Evolutionary conservation across 1,140 invertebrate genomes (phyloP).

Genomic region (Oscheius sp.): DNA sequence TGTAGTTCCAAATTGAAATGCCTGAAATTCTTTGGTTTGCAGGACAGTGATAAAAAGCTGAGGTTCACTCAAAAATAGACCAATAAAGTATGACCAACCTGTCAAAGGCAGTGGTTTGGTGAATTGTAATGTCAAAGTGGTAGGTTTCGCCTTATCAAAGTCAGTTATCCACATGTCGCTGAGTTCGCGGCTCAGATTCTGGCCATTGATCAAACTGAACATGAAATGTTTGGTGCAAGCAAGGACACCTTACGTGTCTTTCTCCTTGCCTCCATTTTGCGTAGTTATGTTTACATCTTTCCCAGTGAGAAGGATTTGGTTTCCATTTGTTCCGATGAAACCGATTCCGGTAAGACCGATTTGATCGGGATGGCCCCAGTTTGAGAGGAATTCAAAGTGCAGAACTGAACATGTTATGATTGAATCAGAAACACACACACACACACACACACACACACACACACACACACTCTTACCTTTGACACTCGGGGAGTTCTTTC

Average conservation of each 20-base stretch:
- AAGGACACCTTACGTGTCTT: neutral
- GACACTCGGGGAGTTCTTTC: neutral
- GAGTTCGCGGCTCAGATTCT: conserved; percentile 62
- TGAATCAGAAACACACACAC: neutral
- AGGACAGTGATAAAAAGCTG: neutral
- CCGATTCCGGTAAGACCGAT: conserved; percentile 65
- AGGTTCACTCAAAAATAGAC: neutral
- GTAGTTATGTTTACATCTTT: conserved; percentile 46
- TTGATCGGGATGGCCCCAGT: conserved; percentile 64
- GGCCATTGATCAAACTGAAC: conserved; percentile 63
- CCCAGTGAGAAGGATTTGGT: conserved; percentile 48
- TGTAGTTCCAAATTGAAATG: conserved; percentile 78
- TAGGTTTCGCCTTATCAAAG: conserved; percentile 62
- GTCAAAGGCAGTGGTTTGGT: conserved; percentile 68
- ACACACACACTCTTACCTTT: neutral
- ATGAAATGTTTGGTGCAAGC: neutral
- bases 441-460: neutral
- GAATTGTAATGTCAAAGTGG: conserved; percentile 64
- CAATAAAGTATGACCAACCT: conserved; percentile 55
- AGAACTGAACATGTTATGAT: conserved; percentile 55
- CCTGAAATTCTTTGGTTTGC: conserved; percentile 55
- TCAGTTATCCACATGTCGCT: conserved; percentile 66
- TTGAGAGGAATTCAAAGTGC: conserved; percentile 63
- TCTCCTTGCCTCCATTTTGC: conserved; percentile 50
- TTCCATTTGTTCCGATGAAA: conserved; percentile 63